A percentile compares a stretch with the other conserved stretches of the same genome.
Conservation (phyloP, 2,113 vertebrate genomes). For the human region DNA sequence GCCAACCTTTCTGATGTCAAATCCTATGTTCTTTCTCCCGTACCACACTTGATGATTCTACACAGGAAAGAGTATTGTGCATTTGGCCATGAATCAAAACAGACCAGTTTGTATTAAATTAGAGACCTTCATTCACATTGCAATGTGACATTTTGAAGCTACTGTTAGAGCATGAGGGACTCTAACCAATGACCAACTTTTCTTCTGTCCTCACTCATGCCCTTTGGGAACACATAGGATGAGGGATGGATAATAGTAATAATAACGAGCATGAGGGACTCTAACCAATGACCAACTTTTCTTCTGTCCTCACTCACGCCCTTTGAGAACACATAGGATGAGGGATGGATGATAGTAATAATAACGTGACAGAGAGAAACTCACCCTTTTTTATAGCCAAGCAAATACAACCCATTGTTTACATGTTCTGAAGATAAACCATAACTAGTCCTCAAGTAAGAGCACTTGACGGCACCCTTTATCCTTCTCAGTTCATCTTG, state of each 20-base stretch:
- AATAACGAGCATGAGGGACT: too few species aligned
- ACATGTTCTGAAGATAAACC: not conserved
- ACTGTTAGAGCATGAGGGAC: not conserved
- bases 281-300: not conserved
- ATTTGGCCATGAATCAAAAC: not conserved
- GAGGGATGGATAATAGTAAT: too few species aligned
- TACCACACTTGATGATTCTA: not conserved
- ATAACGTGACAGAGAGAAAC: not conserved
- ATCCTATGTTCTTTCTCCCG: not conserved
- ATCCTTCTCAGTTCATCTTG: fast-evolving
- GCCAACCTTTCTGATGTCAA: not conserved
- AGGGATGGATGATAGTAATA: not conserved
- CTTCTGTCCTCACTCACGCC: not conserved
- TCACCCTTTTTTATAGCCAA: not conserved
- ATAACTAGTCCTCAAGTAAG: not conserved
- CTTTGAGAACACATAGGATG: not conserved
- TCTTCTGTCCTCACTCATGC: too few species aligned
- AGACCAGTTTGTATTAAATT: not conserved
- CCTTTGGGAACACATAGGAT: too few species aligned
- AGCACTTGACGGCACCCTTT: not conserved
- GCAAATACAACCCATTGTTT: too few species aligned
- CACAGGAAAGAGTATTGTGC: not conserved
- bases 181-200: too few species aligned
- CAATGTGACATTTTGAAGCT: not conserved
- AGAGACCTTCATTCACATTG: not conserved